Base-by-base conservation (phyloP, 2,797 vertebrate species). In the Urocyon cinereoargenteus region DNA sequence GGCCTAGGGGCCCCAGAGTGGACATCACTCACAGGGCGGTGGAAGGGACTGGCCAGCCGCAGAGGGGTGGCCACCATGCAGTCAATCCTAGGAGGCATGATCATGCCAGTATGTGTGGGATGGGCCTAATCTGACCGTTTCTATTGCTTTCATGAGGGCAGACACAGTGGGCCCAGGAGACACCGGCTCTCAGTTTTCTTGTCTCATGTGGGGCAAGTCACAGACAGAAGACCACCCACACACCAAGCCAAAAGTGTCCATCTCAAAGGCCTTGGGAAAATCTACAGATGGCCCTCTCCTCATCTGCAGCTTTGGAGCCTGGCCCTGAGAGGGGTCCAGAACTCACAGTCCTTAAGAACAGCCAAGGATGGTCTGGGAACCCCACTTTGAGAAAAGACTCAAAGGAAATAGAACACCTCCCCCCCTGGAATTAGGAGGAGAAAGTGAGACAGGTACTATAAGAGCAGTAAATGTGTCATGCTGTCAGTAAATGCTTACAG, bases 81-180 rank as follows among this genome's bases (percentile, higher is more conserved):
- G 24, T n/a, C 59, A 28, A 11, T 68, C n/a, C 26, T 53, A 26
- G n/a, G 26, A 82, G 12, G n/a, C 53, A 34, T 14, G 6, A 81
- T 45, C 66, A 64, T 86, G 45, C n/a, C 40, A 21, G 12, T 24
- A 31, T 0, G 0, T 34, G 1, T 19, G 13, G 66, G 24, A 7
- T 34, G 21, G 24, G 9, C 28, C 77, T 82, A 6, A 34, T 19
- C 16, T 34, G 22, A 57, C 12, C 16, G 3, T 34, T 36, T 88
- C 14, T 11, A 15, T 1, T 66, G 13, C 51, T 59, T 34, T 64
- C 64, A 49, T 34, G 22, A 66, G 22, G 16, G 2, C 14, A 75
- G 73, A 16, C 24, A 22, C 0, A 3, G n/a, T 0, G 1, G n/a
- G 14, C 45, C 22, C 1, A 11, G 24, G 10, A 51, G 61, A 57